Percentiles rank a stretch among this genome's conserved stretches.
phyloP scores from a whole-genome alignment of 2,888 invertebrate species.

The Polydrusus cervinus region DNA sequence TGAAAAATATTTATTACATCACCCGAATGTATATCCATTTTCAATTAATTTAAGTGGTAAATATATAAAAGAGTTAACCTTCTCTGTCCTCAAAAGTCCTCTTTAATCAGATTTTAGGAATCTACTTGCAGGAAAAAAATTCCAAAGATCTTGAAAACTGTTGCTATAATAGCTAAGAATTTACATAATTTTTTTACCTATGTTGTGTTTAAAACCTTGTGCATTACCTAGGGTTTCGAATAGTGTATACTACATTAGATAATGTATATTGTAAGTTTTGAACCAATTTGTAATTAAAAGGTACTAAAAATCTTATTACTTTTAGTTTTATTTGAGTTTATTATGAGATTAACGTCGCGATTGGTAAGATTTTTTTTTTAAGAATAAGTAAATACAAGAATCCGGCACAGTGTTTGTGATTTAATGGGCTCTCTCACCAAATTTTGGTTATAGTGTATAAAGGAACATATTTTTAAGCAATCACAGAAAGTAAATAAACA shows the following conservation, averaged over 20 bases:
- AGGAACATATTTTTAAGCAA: no score
- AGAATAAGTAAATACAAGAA: no score
- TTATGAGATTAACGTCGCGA: no score
- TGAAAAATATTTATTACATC: not conserved
- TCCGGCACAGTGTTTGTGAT: no score
- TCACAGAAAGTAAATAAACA: no score
- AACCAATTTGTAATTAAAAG: slow-evolving; percentile 53
- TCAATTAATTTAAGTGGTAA: not conserved
- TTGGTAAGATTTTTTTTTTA: no score
- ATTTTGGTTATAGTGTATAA: no score
- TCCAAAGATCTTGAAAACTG: not conserved
- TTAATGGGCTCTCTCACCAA: no score
- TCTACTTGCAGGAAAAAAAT: not conserved
- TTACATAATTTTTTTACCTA: not conserved
- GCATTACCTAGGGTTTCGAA: slow-evolving; percentile 18
- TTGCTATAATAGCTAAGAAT: not conserved
- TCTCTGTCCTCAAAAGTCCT: no score
- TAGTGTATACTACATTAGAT: slow-evolving; percentile 40
- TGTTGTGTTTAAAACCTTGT: slow-evolving; percentile 3
- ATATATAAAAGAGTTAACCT: not conserved
- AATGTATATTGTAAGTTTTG: slow-evolving; percentile 51
- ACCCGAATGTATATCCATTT: not conserved
- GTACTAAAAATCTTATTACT: slow-evolving; percentile 31
- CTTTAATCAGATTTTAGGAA: not conserved
- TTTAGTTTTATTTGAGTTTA: slow-evolving; percentile 23